phyloP scores from a whole-genome alignment of 1,140 invertebrate genomes.

The Adoxophyes honmai region DNA sequence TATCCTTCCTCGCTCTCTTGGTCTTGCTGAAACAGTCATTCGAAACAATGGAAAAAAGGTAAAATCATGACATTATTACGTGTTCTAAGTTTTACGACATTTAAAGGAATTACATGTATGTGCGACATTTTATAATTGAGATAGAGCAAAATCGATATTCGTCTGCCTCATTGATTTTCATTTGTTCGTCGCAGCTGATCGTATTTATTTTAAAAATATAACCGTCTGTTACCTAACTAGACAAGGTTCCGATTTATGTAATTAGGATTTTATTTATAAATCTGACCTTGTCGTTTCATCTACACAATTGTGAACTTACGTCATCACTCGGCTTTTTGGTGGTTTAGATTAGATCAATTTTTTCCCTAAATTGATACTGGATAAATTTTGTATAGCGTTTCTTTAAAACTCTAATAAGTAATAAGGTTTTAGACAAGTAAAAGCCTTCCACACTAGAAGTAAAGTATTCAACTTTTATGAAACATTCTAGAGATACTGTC shows the following conservation, averaged over 20 bases:
- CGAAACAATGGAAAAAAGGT: constrained; percentile 82
- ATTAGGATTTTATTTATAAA: constrained; percentile 46
- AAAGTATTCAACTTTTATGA: too few species aligned
- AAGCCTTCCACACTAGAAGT: too few species aligned
- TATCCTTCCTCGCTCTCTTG: constrained; percentile 81
- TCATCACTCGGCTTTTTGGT: constrained; percentile 33
- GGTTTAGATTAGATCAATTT: constrained; percentile 9
- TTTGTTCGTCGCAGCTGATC: constrained; percentile 1
- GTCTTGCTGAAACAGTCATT: constrained; percentile 80
- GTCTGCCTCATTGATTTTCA: constrained; percentile 1
- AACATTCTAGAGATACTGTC: too few species aligned
- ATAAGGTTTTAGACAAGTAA: too few species aligned
- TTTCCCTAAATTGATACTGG: not conserved
- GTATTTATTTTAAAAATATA: not conserved
- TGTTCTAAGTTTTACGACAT: not conserved
- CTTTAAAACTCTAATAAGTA: too few species aligned
- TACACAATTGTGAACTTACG: constrained; percentile 54
- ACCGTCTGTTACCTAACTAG: not conserved
- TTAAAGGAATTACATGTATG: not conserved
- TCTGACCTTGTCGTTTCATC: constrained; percentile 58
- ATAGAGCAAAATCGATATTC: constrained; percentile 1
- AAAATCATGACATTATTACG: constrained; percentile 35
- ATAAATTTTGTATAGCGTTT: too few species aligned
- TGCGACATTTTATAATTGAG: not conserved
- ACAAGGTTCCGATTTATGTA: constrained; percentile 2